These are phyloP conservation scores for Amphiprion ocellaris DNA, from an alignment of 2,113 vertebrate genomes.

Conservation along the genomic window DNA sequence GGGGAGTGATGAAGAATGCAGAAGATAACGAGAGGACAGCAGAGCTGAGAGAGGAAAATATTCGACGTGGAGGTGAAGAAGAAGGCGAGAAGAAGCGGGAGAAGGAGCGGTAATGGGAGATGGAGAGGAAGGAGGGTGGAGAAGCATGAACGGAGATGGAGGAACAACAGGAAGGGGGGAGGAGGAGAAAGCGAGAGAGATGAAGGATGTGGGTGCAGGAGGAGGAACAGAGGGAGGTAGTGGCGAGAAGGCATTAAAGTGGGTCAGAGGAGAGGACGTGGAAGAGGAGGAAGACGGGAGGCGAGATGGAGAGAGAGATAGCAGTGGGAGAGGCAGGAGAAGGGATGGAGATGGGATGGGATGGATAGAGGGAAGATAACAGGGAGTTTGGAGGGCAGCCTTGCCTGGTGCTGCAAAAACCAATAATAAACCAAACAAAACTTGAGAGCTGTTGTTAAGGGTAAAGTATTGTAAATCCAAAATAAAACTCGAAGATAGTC, in stretches of 20 bases:
- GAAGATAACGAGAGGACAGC: slow-evolving; percentile 15
- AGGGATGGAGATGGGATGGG: slow-evolving; percentile 23
- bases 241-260: slow-evolving; percentile 70
- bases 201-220: slow-evolving; percentile 50
- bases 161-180: slow-evolving; percentile 23
- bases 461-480: background rate
- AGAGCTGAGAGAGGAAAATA: slow-evolving; percentile 2
- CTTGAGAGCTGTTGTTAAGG: background rate
- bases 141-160: slow-evolving; percentile 19
- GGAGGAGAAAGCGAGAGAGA: slow-evolving; percentile 40
- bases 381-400: slow-evolving; percentile 29
- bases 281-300: slow-evolving; percentile 52
- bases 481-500: background rate
- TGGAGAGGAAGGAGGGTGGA: slow-evolving; percentile 17
- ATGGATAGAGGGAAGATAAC: slow-evolving; percentile 37
- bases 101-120: slow-evolving; percentile 19
- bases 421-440: slow-evolving; percentile 22
- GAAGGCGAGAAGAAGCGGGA: slow-evolving; percentile 24
- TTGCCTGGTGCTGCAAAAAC: slow-evolving; percentile 26
- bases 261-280: slow-evolving; percentile 71
- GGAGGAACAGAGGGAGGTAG: slow-evolving; percentile 59
- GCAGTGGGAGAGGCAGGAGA: slow-evolving; percentile 22
- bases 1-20: slow-evolving; percentile 15
- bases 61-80: slow-evolving; percentile 15
- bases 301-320: slow-evolving; percentile 46